Evolutionary conservation across 2,888 invertebrate genomes (phyloP).

Genomic region (Furcula furcula): DNA sequence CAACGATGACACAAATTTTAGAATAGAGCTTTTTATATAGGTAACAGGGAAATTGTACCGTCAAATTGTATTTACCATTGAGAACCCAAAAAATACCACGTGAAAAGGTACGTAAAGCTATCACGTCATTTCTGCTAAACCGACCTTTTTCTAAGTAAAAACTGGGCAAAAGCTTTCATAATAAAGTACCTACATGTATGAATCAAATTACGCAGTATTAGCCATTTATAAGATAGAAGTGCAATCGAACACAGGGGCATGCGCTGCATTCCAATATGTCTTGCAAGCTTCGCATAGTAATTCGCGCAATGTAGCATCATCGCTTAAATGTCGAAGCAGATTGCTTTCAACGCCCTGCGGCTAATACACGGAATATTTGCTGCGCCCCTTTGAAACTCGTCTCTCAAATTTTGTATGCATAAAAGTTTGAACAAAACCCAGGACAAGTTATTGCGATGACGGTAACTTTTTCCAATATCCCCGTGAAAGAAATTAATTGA

Average conservation of each 20-base stretch:
- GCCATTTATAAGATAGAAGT: slow-evolving; percentile 16
- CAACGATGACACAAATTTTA: too few species aligned
- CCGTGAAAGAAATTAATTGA: slow-evolving; percentile 8
- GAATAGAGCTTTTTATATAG: too few species aligned
- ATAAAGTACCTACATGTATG: too few species aligned
- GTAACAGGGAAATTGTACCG: too few species aligned
- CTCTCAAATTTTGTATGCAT: slow-evolving; percentile 9
- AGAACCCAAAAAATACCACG: too few species aligned
- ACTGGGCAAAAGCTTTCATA: too few species aligned
- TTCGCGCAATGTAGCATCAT: slow-evolving; percentile 42
- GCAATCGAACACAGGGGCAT: slow-evolving; percentile 39
- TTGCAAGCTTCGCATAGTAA: slow-evolving; percentile 60
- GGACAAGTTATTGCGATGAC: slow-evolving; percentile 11
- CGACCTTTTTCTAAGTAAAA: too few species aligned
- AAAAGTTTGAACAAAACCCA: slow-evolving; percentile 6
- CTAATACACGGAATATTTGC: slow-evolving; percentile 19
- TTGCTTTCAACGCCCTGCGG: slow-evolving; percentile 23
- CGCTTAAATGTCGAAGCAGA: slow-evolving; percentile 52
- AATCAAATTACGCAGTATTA: slow-evolving; percentile 10
- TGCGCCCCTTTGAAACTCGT: slow-evolving; percentile 17
- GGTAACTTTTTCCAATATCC: slow-evolving; percentile 33
- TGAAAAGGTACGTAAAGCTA: too few species aligned
- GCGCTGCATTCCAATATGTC: slow-evolving; percentile 60
- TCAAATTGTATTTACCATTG: too few species aligned
- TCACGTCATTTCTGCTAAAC: too few species aligned